These are phyloP conservation scores for rabbit (Oryctolagus cuniculus) DNA, from an alignment of 2,113 vertebrate species.

Conservation along the genomic window DNA sequence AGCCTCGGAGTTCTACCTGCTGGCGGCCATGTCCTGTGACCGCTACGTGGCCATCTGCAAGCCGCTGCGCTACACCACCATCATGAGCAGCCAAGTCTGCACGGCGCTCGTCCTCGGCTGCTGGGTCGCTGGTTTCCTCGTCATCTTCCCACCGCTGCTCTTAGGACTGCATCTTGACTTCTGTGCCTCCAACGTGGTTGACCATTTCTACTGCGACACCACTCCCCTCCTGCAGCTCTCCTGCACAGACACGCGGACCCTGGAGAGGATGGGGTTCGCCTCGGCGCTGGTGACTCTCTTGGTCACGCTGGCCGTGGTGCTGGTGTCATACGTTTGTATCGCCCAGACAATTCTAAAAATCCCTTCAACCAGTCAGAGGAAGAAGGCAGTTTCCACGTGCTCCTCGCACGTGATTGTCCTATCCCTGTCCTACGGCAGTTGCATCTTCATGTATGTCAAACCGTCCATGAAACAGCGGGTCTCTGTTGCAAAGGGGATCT, in stretches of 20 bases:
- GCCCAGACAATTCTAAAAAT: constrained; percentile 66
- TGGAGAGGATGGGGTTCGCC: constrained; percentile 69
- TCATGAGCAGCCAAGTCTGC: constrained; percentile 77
- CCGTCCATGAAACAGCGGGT: constrained; percentile 66
- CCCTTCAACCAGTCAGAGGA: constrained; percentile 64
- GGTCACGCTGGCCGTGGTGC: constrained; percentile 62
- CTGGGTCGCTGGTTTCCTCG: constrained; percentile 64
- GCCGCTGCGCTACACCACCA: constrained; percentile 74
- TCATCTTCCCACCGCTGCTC: constrained; percentile 68
- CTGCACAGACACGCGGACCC: constrained; percentile 67
- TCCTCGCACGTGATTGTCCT: constrained; percentile 79
- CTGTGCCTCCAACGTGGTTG: constrained; percentile 66
- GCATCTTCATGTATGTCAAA: constrained; percentile 81
- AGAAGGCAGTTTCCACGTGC: constrained; percentile 78
- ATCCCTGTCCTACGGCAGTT: constrained; percentile 75
- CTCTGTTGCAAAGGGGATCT: constrained; percentile 75
- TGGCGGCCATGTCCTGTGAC: constrained; percentile 77
- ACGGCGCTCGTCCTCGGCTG: constrained; percentile 48
- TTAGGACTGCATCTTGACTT: constrained; percentile 69
- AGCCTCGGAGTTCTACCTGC: constrained; percentile 69
- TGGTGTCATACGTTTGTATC: constrained; percentile 68
- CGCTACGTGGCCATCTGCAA: constrained; percentile 75
- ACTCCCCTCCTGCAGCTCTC: constrained; percentile 73
- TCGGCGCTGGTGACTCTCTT: constrained; percentile 71
- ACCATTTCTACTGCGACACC: constrained; percentile 76